These are phyloP conservation scores for Pseudobourletiella spinata DNA, from an alignment of 1,140 invertebrate genomes.

Conservation along the genomic window DNA sequence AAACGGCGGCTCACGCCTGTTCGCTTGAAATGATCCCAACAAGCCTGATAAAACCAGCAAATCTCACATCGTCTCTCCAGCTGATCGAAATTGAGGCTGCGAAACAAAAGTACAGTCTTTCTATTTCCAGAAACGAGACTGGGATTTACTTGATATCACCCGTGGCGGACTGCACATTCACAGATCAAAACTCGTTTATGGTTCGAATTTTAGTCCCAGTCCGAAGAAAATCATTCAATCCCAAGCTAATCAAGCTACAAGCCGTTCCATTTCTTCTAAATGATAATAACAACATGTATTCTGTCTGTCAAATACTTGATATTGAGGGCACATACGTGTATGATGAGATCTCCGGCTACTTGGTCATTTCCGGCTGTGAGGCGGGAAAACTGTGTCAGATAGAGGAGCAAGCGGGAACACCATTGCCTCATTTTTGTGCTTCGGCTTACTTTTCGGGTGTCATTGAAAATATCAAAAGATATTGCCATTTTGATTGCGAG, in stretches of 20 bases:
- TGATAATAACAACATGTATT: background rate
- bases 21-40: constrained; percentile 4
- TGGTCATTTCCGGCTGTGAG: constrained; percentile 13
- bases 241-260: constrained; percentile 10
- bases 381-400: constrained; percentile 9
- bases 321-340: constrained; percentile 1
- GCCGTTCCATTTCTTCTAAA: constrained; percentile 18
- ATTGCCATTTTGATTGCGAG: constrained; percentile 11
- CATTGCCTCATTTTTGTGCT: constrained; percentile 13
- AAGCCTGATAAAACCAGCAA: background rate
- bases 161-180: constrained; percentile 19
- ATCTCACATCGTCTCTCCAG: constrained; percentile 10
- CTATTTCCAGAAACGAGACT: constrained; percentile 11
- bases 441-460: constrained; percentile 10
- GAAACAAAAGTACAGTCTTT: background rate
- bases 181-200: background rate
- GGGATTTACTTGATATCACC: constrained; percentile 17
- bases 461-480: background rate
- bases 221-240: background rate
- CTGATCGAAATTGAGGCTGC: background rate
- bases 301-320: constrained; percentile 10
- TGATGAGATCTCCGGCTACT: constrained; percentile 7
- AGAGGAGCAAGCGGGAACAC: background rate
- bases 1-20: constrained; percentile 9
- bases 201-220: constrained; percentile 20